phyloP scores from a whole-genome alignment of 2,888 invertebrate genomes.

The Protophormia terraenovae region DNA sequence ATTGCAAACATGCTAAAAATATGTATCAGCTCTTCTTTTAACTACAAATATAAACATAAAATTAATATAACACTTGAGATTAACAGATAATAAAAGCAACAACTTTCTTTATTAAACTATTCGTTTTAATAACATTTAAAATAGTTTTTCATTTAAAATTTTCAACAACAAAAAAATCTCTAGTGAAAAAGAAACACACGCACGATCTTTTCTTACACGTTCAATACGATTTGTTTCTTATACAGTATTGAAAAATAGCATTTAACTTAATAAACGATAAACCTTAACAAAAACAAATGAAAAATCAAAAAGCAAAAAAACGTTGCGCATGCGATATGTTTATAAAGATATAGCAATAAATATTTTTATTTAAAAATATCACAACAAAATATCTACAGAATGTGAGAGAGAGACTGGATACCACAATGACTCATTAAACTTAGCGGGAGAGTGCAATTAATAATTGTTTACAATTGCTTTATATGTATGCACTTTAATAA shows the following conservation, averaged over 20 bases:
- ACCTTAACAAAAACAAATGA: constrained; percentile 28
- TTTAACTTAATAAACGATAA: constrained; percentile 36
- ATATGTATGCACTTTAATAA: neutral
- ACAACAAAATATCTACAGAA: neutral
- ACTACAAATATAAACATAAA: constrained; percentile 16
- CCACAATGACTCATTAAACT: constrained; percentile 57
- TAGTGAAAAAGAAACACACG: constrained; percentile 39
- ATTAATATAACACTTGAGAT: constrained; percentile 29
- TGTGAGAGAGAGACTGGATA: constrained; percentile 7
- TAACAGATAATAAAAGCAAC: constrained; percentile 27
- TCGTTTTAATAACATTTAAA: constrained; percentile 23
- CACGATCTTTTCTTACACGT: constrained; percentile 60
- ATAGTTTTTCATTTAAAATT: constrained; percentile 19
- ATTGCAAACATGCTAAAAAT: neutral
- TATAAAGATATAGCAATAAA: constrained; percentile 34
- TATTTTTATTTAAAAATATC: constrained; percentile 6
- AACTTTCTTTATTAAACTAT: constrained; percentile 55
- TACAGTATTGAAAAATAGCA: constrained; percentile 52
- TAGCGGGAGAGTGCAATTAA: constrained; percentile 61
- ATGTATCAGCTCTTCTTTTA: constrained; percentile 13
- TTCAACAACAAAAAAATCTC: constrained; percentile 16
- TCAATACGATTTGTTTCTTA: constrained; percentile 49
- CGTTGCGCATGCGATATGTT: constrained; percentile 65
- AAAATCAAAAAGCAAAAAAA: neutral
- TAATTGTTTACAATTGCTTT: too few relatives aligned